Evolutionary conservation across 2,888 invertebrate genomes (phyloP).

Genomic region (Chloroclysta siterata): DNA sequence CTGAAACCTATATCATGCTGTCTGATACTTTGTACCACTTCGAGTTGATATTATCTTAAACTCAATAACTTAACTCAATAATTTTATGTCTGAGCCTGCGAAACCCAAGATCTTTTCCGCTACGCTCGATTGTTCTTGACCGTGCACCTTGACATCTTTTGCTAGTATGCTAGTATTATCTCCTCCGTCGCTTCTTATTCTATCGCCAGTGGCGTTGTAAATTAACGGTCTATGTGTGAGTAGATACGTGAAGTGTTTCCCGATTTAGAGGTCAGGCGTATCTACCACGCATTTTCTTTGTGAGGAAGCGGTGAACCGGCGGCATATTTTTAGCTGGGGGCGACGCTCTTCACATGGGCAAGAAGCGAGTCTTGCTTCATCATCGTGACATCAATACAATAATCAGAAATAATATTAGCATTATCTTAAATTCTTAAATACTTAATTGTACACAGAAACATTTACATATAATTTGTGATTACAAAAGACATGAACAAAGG

Average conservation of each 20-base stretch:
- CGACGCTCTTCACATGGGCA: conserved; percentile 63
- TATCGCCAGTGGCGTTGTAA: conserved; percentile 42
- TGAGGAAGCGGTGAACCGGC: conserved; percentile 74
- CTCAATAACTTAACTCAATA: conserved; percentile 15
- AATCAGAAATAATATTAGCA: conserved; percentile 34
- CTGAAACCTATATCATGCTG: not conserved
- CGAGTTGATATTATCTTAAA: not conserved
- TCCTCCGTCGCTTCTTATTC: conserved; percentile 32
- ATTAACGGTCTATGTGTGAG: conserved; percentile 45
- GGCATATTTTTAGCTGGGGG: conserved; percentile 81
- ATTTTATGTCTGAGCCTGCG: conserved; percentile 2
- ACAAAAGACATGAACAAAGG: too few relatives aligned
- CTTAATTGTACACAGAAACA: too few relatives aligned
- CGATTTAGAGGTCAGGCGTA: conserved; percentile 69
- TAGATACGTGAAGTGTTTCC: conserved; percentile 54
- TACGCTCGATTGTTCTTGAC: conserved; percentile 48
- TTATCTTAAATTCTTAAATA: conserved; percentile 4
- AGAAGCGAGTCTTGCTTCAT: conserved; percentile 44
- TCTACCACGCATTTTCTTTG: conserved; percentile 73
- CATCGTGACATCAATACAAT: conserved; percentile 54
- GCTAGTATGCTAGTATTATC: conserved; percentile 33
- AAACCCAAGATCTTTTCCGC: conserved; percentile 41
- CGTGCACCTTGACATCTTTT: conserved; percentile 50
- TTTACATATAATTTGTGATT: not conserved
- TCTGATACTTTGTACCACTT: conserved; percentile 6